Conservation (phyloP, 2,113 vertebrate genomes). For the Chaetops frenatus region DNA sequence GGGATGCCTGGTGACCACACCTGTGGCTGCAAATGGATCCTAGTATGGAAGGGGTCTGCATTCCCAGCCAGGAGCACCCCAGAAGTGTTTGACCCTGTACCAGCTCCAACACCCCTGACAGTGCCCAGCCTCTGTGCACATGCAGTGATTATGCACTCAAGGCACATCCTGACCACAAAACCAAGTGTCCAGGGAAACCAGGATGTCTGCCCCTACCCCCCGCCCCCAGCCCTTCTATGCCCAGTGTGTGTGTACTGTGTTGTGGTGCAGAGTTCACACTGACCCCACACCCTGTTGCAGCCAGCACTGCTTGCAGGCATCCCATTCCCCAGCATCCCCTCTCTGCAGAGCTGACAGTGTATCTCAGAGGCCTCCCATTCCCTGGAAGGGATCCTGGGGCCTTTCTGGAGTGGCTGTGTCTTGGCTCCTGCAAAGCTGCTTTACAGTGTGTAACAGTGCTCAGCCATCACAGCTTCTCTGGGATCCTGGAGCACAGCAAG, state of each 20-base stretch:
- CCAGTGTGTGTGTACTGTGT: fast-evolving
- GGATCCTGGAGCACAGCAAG: neutral
- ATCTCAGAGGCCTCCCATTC: neutral
- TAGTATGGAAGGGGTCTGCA: neutral
- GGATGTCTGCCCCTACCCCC: neutral
- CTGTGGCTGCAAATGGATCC: fast-evolving
- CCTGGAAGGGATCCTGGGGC: neutral
- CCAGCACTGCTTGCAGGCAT: neutral
- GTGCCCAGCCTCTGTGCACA: neutral
- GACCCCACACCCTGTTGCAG: neutral
- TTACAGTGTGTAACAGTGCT: neutral
- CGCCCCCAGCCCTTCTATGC: neutral
- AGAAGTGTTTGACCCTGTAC: neutral
- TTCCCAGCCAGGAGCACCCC: neutral
- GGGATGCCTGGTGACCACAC: neutral
- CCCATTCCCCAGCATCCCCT: neutral
- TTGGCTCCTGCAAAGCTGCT: neutral
- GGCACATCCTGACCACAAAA: neutral
- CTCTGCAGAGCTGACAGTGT: neutral
- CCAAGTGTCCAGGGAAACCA: neutral
- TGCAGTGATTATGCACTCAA: neutral
- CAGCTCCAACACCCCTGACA: fast-evolving
- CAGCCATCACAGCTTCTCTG: neutral
- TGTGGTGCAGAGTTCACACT: neutral
- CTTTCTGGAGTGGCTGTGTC: neutral